Evolutionary conservation across 2,113 vertebrate species (phyloP).

Genomic region (Atherinomorus stipes): DNA sequence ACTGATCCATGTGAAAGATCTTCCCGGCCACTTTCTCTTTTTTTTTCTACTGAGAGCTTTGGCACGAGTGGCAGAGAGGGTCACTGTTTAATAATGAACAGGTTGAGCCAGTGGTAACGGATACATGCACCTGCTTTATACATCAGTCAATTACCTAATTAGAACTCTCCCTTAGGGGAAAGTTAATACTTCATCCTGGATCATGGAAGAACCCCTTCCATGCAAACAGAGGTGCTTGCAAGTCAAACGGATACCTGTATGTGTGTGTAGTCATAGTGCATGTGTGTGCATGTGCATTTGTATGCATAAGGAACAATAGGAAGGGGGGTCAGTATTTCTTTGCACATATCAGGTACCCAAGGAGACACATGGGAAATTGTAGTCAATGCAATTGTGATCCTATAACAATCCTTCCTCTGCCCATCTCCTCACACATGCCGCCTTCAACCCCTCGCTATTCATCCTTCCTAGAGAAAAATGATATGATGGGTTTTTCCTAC

Average conservation of each 20-base stretch:
- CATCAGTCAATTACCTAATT: slow-evolving; percentile 88
- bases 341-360: slow-evolving; percentile 75
- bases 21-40: slow-evolving; percentile 72
- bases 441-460: slow-evolving; percentile 53
- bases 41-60: slow-evolving; percentile 66
- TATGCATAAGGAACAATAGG: slow-evolving; percentile 60
- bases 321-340: slow-evolving; percentile 64
- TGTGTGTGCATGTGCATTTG: slow-evolving; percentile 37
- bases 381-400: slow-evolving; percentile 54
- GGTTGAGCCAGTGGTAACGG: slow-evolving; percentile 83
- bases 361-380: slow-evolving; percentile 78
- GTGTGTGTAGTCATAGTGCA: slow-evolving; percentile 22
- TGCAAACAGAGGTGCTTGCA: slow-evolving; percentile 74
- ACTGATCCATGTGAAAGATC: slow-evolving; percentile 71
- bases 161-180: slow-evolving; percentile 84
- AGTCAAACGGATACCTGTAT: slow-evolving; percentile 77
- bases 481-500: slow-evolving; percentile 37
- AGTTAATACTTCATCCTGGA: slow-evolving; percentile 79
- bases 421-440: slow-evolving; percentile 52
- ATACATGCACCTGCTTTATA: slow-evolving; percentile 87
- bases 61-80: slow-evolving; percentile 80
- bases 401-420: slow-evolving; percentile 52
- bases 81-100: slow-evolving; percentile 86
- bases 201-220: slow-evolving; percentile 69
- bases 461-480: slow-evolving; percentile 59